A percentile compares a stretch with the other conserved stretches of the same genome.
These are phyloP conservation scores for Lasaia peninsularis DNA, from an alignment of 1,140 invertebrate genomes.

Conservation along the genomic window DNA sequence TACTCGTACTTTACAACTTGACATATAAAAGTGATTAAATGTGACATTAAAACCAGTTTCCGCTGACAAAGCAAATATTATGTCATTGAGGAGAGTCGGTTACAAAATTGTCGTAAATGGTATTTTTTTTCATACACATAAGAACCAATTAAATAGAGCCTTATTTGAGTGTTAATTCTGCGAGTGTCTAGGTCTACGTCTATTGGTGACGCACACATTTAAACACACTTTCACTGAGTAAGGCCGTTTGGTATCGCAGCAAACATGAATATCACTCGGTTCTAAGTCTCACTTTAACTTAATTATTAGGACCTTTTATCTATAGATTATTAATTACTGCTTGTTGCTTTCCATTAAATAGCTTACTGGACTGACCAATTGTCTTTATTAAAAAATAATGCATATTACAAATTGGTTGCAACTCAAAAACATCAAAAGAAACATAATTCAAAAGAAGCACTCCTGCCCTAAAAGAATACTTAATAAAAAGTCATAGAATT, in stretches of 20 bases:
- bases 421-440: no score
- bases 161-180: not conserved
- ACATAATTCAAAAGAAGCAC: no score
- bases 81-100: not conserved
- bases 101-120: constrained; percentile 7
- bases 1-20: not conserved
- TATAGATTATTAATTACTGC: no score
- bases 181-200: constrained; percentile 1
- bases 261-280: constrained; percentile 5
- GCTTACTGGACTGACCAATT: no score
- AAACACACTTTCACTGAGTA: constrained; percentile 5
- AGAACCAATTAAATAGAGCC: not conserved
- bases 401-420: no score
- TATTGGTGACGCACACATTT: constrained; percentile 5
- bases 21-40: not conserved
- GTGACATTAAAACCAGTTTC: not conserved
- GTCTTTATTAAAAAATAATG: no score
- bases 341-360: no score
- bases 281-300: not conserved
- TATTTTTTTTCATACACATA: not conserved
- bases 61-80: constrained; percentile 10
- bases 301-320: not conserved
- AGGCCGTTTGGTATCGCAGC: not conserved
- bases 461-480: no score
- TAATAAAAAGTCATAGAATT: no score